Base-by-base conservation (phyloP, 2,797 vertebrate species). In the Falco rusticolus region DNA sequence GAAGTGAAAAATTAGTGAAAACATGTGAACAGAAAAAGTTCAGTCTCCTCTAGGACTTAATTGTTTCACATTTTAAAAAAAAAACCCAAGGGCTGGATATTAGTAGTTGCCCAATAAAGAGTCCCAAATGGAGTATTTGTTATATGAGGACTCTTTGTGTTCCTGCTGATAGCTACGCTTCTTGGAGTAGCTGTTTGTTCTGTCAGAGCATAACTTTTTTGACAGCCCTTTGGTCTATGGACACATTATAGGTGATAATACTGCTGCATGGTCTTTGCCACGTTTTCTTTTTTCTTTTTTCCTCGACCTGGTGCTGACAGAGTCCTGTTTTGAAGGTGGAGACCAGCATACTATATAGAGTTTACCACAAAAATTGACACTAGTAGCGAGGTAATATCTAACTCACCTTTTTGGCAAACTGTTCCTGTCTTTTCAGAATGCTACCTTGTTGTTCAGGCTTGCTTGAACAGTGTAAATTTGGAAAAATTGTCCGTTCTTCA, bases 251-350 rank as follows among this genome's bases (percentile, higher is more conserved):
- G n/a, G 5, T 51, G 50, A 18, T 75, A 80, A 34, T 6, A 43
- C 13, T 87, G 17, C 29, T 28, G 4, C 16, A 4, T 28, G 24
- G 20, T 71, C 13, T 70, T 89, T 84, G 43, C 24, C 2, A 2
- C 4, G 2, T 53, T 60, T 56, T 28, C 43, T 3, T 5, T 17
- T 34, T 37, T 64, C 15, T 41, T 57, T 28, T 47, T 18, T 5
- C 12, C 12, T 17, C 1, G 0, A 10, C 9, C 13, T 43, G 11
- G 6, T 82, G 17, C 20, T 64, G 47, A 24, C 2, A 3, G 7
- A 50, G 16, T 66, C 17, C 18, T 70, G 15, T 60, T 82, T 75
- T 69, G n/a, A 41, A 79, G 69, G 28, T 34, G 47, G 45, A 85
- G 60, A 53, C 18, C 16, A 50, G 8, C 20, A 13, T 54, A 16